Evolutionary conservation across 2,797 vertebrate genomes (phyloP).

Genomic region (Dendrocincla tyrannina): DNA sequence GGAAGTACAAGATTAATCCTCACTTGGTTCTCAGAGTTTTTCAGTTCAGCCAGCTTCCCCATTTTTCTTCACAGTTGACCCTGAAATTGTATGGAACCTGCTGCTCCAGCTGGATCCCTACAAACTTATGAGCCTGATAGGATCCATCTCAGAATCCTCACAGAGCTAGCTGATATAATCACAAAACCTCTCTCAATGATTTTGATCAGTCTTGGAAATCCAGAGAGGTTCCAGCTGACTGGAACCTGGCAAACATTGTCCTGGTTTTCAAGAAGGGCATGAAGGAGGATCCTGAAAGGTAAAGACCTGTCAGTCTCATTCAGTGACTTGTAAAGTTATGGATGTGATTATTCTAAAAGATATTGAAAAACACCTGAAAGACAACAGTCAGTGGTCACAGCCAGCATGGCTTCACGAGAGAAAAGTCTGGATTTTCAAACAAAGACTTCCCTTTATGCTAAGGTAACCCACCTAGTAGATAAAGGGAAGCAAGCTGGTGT

Average conservation of each 20-base stretch:
- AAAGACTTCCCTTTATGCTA: neutral
- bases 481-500: neutral
- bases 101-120: neutral
- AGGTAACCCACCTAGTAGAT: neutral
- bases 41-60: neutral
- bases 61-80: neutral
- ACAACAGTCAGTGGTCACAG: neutral
- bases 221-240: neutral
- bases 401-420: neutral
- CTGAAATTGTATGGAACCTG: neutral
- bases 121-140: neutral
- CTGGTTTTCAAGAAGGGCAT: neutral
- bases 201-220: neutral
- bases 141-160: neutral
- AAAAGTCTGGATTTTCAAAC: neutral
- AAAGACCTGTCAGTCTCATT: neutral
- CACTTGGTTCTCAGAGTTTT: neutral
- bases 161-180: neutral
- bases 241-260: neutral
- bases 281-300: neutral
- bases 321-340: neutral
- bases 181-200: neutral
- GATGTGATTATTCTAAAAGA: neutral
- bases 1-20: neutral
- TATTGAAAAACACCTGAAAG: neutral